A percentile compares a stretch with the other conserved stretches of the same genome.
Evolutionary conservation across 1,140 invertebrate species (phyloP).

Genomic region (Drosophila ohnishii): DNA sequence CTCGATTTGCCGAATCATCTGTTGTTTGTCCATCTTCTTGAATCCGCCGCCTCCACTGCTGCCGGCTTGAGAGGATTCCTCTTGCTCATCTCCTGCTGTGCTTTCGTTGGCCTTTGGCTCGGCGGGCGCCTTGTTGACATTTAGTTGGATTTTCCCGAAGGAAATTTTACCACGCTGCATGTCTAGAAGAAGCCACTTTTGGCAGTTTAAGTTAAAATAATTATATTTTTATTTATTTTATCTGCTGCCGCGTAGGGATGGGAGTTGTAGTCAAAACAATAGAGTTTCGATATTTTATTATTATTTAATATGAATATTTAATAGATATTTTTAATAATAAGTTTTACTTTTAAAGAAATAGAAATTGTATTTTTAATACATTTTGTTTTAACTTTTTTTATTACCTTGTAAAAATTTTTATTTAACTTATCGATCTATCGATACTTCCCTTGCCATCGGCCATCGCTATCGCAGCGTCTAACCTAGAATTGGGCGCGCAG

Average conservation of each 20-base stretch:
- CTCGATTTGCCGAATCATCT: constrained; percentile 85
- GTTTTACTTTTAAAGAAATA: no score
- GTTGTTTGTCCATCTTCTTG: constrained; percentile 85
- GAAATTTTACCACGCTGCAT: constrained; percentile 84
- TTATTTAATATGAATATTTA: background rate
- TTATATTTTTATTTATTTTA: background rate
- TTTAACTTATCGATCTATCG: constrained; percentile 3
- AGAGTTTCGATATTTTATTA: background rate
- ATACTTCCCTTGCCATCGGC: background rate
- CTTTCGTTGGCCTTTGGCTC: constrained; percentile 49
- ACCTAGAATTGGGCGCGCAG: constrained; percentile 75
- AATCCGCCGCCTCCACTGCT: constrained; percentile 84
- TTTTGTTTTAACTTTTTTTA: background rate
- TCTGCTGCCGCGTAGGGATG: background rate
- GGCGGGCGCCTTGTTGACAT: constrained; percentile 75
- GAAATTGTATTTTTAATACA: background rate
- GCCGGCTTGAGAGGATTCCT: constrained; percentile 19
- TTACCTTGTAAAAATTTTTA: background rate
- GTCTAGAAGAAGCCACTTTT: background rate
- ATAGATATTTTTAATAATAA: no score
- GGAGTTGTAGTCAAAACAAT: background rate
- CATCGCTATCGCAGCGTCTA: constrained; percentile 43
- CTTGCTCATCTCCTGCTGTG: constrained; percentile 20
- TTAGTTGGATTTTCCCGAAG: constrained; percentile 86
- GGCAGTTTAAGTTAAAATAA: background rate